Percentiles rank a stretch among this genome's conserved stretches.
Conservation (phyloP, 1,140 invertebrate species). For the Phymorhynchus buccinoides region DNA sequence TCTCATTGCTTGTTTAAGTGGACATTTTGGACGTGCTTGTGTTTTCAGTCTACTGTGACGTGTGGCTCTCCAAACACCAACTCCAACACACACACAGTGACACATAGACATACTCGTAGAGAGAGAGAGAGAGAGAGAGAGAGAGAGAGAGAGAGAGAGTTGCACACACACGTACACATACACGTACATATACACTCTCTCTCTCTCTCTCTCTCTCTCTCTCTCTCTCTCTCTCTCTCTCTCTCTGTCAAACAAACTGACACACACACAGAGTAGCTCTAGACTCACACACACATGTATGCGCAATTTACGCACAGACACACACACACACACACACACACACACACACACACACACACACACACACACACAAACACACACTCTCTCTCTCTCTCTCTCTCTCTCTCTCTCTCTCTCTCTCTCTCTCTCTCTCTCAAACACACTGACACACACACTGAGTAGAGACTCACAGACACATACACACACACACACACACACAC, state of each 20-base stretch:
- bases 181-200: neutral
- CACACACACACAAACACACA: conserved; percentile 29
- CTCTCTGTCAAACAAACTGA: neutral
- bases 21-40: no score
- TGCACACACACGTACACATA: neutral
- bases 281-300: neutral
- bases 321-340: neutral
- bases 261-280: neutral
- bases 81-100: neutral
- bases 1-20: no score
- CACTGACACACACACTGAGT: no score
- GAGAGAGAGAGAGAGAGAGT: no score
- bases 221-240: neutral
- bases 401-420: no score
- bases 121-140: no score
- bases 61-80: no score
- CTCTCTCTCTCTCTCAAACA: no score
- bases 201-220: neutral
- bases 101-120: neutral
- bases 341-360: conserved; percentile 21
- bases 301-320: neutral
- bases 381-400: neutral
- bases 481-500: conserved; percentile 30
- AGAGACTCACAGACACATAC: no score
- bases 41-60: no score